Base-by-base conservation (phyloP, 2,888 invertebrate species). In the Phaedon cochleariae region DNA sequence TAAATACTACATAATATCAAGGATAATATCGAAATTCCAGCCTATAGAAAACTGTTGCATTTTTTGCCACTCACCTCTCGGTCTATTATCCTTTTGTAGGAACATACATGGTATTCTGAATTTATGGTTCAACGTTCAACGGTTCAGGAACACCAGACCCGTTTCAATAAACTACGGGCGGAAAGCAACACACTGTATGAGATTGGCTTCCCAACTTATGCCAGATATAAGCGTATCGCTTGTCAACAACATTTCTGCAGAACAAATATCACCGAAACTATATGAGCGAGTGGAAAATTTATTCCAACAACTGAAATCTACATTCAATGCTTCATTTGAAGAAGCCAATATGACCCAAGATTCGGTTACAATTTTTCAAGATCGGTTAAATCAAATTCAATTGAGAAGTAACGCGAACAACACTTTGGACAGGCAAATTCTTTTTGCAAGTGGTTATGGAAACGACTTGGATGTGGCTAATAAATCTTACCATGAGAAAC, bases 71-170 rank as follows among this genome's bases (percentile, higher is more conserved):
- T n/a, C n/a, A n/a, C n/a, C n/a, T n/a, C n/a, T n/a, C n/a, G n/a
- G n/a, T n/a, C n/a, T n/a, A n/a, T n/a, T n/a, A n/a, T n/a, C n/a
- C n/a, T n/a, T 55, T 64, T 59, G 21, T 29, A 66, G 66, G 18
- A 54, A 54, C 2, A 45, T 66, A 10, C 46, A 37, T 15, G 37
- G 15, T 22, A 41, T 63, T n/a, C 10, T 66, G n/a, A 37, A 63
- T 21, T 29, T 67, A 22, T 67, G 67, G 67, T 57, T 59, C 48
- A 63, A 46, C 45, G 51, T 60, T 10, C 63, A 63, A 21, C 34
- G 29, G 9, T 67, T 57, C 49, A 67, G 37, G 26, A 55, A 57
- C 17, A 49, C 21, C 7, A 45, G 59, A 20, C 21, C n/a, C n/a
- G n/a, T 62, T 21, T 57, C 49, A 31, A 54, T 31, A 29, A 26